Base-by-base conservation (phyloP, 2,888 invertebrate genomes). In the Noctuana brunneofusca region DNA sequence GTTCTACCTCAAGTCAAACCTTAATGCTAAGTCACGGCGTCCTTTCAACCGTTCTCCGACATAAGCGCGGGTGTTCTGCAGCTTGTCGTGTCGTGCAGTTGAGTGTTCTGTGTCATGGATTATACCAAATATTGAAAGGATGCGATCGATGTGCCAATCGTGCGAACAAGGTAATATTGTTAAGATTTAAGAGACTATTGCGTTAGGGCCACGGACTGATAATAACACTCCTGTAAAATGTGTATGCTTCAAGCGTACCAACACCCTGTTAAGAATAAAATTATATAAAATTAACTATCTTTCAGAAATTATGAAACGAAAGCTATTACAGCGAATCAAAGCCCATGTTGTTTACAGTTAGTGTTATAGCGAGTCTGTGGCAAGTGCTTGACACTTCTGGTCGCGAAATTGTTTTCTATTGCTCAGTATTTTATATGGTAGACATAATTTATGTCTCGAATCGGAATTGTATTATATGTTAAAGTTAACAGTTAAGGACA, bases 401-500 rank as follows among this genome's bases (percentile, higher is more conserved):
- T 82, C 82, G 84, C 84, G 76, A 84, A 82, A 86, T 84, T 88
- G 89, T 90, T 89, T 87, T 89, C 79, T 87, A 89, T 89, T 89
- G 88, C 89, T 89, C 89, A 89, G 87, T 89, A 89, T 90, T 89
- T 89, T 88, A 89, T 88, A 81, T 79, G 66, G 79, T 82, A 81
- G 86, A 83, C 78, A 81, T 81, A 76, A 69, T 76, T 74, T 69
- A 78, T 74, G 82, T 81, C 82, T 77, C 80, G 79, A 84, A 83
- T 86, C 81, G 87, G 87, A 87, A 87, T 89, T 89, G 89, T 90
- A 87, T 84, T 82, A 63, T 63, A 88, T 83, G 89, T 90, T 89
- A 87, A 85, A 81, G 79, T 89, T 89, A 87, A 90, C 88, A 89
- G 88, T 89, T 87, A 90, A 89, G 87, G 79, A 85, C 83, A 89